Conservation (phyloP, 2,113 vertebrate species). For the Symphodus melops region DNA sequence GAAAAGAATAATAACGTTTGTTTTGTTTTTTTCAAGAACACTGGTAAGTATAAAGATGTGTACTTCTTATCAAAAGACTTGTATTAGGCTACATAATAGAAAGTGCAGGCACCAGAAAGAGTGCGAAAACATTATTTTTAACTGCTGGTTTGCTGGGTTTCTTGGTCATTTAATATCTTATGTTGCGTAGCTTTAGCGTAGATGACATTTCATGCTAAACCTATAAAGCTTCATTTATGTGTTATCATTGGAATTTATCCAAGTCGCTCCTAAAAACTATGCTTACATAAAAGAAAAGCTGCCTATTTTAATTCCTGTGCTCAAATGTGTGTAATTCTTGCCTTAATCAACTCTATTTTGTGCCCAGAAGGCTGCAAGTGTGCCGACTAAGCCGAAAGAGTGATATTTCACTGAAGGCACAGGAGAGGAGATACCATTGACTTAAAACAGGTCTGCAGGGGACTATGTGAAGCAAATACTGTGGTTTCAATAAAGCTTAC, state of each 20-base stretch:
- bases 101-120: conserved; percentile 75
- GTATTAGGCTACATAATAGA: conserved; percentile 74
- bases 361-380: conserved; percentile 58
- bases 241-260: conserved; percentile 23
- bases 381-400: conserved; percentile 49
- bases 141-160: conserved; percentile 72
- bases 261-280: conserved; percentile 14
- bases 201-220: conserved; percentile 30
- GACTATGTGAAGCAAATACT: conserved; percentile 39
- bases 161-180: conserved; percentile 49
- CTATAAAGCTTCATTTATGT: conserved; percentile 36
- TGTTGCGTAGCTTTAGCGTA: conserved; percentile 46
- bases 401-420: conserved; percentile 80
- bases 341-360: conserved; percentile 47
- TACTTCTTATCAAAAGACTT: conserved; percentile 43
- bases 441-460: conserved; percentile 36
- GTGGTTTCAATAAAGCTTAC: conserved; percentile 8
- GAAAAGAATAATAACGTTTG: conserved; percentile 29
- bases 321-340: conserved; percentile 53
- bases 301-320: conserved; percentile 45
- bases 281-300: conserved; percentile 57
- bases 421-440: conserved; percentile 63
- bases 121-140: conserved; percentile 58
- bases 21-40: conserved; percentile 41
- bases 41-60: conserved; percentile 51